A percentile compares a stretch with the other conserved stretches of the same genome.
Conservation (phyloP, 2,113 vertebrate genomes). For the Phalacrocorax aristotelis region DNA sequence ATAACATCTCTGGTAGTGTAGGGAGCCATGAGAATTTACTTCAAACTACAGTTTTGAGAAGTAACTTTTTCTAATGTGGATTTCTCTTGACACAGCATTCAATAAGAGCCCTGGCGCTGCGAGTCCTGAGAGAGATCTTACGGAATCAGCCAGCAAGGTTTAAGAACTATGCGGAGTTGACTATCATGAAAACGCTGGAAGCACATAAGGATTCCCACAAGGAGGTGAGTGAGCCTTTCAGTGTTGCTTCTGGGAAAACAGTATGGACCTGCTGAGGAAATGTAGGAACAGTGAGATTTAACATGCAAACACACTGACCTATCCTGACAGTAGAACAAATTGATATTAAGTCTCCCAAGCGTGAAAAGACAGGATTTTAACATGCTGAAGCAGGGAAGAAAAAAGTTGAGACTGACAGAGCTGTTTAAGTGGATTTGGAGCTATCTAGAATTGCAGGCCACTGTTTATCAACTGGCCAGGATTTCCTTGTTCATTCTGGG, state of each 20-base stretch:
- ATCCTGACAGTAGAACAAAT: background rate
- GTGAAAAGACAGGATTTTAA: background rate
- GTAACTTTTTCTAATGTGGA: background rate
- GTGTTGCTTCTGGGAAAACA: background rate
- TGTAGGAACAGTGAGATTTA: background rate
- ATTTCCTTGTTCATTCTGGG: background rate
- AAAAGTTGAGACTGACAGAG: background rate
- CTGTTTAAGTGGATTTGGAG: background rate
- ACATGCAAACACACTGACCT: background rate
- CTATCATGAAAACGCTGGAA: conserved; percentile 99
- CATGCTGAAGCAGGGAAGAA: background rate
- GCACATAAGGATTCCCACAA: conserved; percentile 98
- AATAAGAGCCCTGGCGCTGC: conserved; percentile 90
- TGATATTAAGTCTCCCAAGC: background rate
- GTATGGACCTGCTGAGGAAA: background rate
- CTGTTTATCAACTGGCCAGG: background rate
- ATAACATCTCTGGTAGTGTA: fast-evolving
- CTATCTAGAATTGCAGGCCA: background rate
- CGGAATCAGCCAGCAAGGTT: conserved; percentile 95
- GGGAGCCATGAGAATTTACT: background rate
- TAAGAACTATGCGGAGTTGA: conserved; percentile 96
- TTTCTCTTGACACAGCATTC: conserved; percentile 81
- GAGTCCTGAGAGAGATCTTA: conserved; percentile 96
- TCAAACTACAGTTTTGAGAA: background rate
- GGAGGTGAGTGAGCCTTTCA: conserved; percentile 81